These are phyloP conservation scores for Xenopus petersii DNA, from an alignment of 2,797 vertebrate genomes.

Conservation along the genomic window DNA sequence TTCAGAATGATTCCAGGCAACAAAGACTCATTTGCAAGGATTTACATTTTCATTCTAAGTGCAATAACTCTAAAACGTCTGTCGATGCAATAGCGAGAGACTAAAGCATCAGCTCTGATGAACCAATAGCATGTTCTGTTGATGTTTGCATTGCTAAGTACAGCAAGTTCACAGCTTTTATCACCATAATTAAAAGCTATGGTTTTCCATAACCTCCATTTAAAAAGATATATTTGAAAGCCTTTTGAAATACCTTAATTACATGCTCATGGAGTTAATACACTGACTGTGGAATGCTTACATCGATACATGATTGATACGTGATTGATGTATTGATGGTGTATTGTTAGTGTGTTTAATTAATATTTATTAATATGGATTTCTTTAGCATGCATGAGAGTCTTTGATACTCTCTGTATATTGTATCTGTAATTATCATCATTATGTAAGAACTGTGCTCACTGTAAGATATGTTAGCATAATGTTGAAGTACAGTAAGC, in stretches of 20 bases:
- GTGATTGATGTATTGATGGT: too few relatives aligned
- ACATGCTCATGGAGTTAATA: neutral
- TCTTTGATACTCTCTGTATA: too few relatives aligned
- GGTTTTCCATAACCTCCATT: conserved; percentile 41
- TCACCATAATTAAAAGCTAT: conserved; percentile 45
- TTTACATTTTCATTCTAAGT: conserved; percentile 42
- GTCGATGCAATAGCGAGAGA: conserved; percentile 40
- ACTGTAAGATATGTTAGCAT: too few relatives aligned
- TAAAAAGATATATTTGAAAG: conserved; percentile 11
- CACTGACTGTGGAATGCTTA: neutral
- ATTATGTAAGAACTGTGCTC: too few relatives aligned
- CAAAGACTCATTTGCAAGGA: conserved; percentile 22
- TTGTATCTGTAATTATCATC: too few relatives aligned
- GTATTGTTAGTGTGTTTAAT: too few relatives aligned
- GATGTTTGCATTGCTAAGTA: conserved; percentile 46
- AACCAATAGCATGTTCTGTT: conserved; percentile 43
- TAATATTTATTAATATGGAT: neutral
- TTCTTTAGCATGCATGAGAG: neutral
- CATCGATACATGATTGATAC: too few relatives aligned
- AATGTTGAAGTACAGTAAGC: too few relatives aligned
- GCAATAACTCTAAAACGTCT: conserved; percentile 47
- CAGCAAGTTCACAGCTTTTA: conserved; percentile 43
- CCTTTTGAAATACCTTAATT: neutral
- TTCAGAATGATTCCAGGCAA: conserved; percentile 15
- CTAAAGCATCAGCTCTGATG: conserved; percentile 33